Base-by-base conservation (phyloP, 1,140 invertebrate genomes). In the Cepaea nemoralis region DNA sequence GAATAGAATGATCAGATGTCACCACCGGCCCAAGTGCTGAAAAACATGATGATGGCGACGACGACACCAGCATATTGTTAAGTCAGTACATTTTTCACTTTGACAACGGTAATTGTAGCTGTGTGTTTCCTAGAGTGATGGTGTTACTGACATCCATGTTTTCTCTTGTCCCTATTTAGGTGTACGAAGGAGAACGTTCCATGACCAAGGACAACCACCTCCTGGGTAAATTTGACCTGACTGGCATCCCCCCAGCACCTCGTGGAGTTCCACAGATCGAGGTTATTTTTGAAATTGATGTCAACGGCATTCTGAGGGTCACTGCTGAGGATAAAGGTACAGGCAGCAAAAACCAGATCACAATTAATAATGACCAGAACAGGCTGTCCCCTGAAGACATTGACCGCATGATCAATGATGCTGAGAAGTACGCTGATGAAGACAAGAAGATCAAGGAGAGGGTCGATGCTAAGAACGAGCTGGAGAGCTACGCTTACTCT, bases 121-220 rank as follows among this genome's bases (percentile, higher is more conserved):
- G n/a, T n/a, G n/a, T n/a, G n/a, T n/a, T n/a, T n/a, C n/a, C n/a
- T n/a, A n/a, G n/a, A n/a, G n/a, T n/a, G n/a, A n/a, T n/a, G n/a
- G n/a, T n/a, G n/a, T n/a, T n/a, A n/a, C n/a, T n/a, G n/a, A n/a
- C n/a, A n/a, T n/a, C n/a, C 22, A 14, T 14, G 50, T 55, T 45
- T 45, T 59, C n/a, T 63, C 33, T n/a, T 63, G 27, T 59, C n/a
- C 33, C n/a, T 6, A 31, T n/a, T 39, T 66, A 78, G 77, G 97
- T 98, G 0, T 98, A 95, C 90, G 97, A 99, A 93, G 97, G 98
- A 88, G 98, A 99, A 93, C 95, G 98, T 89, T 97, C 98, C 40
- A 99, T 99, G 98, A 99, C 98, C 82, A 99, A 99, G 92, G 98
- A 99, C 91, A 99, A 99, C 92, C 98, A 99, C 93, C 93, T 97